Evolutionary conservation across 2,797 vertebrate species (phyloP).

Genomic region (Cichlasoma orientale): DNA sequence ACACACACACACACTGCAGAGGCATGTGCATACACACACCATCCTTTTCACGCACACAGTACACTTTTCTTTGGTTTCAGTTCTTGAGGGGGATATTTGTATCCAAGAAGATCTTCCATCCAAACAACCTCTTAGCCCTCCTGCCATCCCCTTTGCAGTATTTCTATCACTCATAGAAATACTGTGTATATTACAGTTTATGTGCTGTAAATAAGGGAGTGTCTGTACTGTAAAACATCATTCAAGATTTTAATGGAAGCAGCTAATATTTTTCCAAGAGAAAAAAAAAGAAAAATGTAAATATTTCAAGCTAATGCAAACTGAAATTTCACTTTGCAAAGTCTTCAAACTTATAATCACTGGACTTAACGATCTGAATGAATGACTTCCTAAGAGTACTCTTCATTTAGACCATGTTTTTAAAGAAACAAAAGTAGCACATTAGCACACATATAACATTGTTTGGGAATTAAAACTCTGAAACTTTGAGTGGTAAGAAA

Average conservation of each 20-base stretch:
- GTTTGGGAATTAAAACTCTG: not conserved
- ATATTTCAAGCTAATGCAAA: not conserved
- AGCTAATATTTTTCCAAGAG: not conserved
- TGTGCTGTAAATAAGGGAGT: not conserved
- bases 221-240: not conserved
- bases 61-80: constrained; percentile 41
- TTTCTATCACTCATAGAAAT: not conserved
- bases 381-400: not conserved
- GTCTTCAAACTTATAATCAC: not conserved
- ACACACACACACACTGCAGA: not conserved
- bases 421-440: not conserved
- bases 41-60: constrained; percentile 43
- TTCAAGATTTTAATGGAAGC: not conserved
- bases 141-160: not conserved
- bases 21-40: constrained; percentile 19
- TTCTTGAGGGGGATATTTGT: constrained; percentile 33
- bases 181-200: not conserved
- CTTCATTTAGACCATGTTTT: not conserved
- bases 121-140: constrained; percentile 1
- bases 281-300: not conserved
- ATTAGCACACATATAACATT: not conserved
- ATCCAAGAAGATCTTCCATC: not conserved
- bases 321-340: not conserved
- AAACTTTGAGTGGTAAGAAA: not conserved
- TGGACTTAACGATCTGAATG: not conserved